Evolutionary conservation across 2,797 vertebrate species (phyloP).

Genomic region (Taeniopygia guttata): DNA sequence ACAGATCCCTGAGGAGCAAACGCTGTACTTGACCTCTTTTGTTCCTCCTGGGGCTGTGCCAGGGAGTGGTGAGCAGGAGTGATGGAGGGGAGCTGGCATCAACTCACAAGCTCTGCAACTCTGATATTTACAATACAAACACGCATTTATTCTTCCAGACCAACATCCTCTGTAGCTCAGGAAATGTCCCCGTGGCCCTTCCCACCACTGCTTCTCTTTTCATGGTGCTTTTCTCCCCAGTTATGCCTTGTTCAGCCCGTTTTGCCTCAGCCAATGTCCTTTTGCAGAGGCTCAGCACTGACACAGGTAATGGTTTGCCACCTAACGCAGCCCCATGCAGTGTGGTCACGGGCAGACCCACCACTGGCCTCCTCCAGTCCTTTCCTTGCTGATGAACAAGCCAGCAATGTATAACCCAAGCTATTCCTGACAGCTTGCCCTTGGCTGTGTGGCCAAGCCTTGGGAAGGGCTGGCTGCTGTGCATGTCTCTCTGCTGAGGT

Average conservation of each 20-base stretch:
- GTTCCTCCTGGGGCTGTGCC: neutral
- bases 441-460: neutral
- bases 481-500: neutral
- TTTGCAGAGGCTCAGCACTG: neutral
- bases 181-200: neutral
- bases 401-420: neutral
- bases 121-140: neutral
- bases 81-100: neutral
- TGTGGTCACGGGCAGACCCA: neutral
- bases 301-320: neutral
- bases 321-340: neutral
- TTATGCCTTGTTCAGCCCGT: neutral
- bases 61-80: neutral
- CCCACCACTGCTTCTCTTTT: neutral
- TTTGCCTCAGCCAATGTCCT: neutral
- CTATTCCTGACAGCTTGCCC: neutral
- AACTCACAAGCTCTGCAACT: neutral
- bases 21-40: fast-evolving
- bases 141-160: neutral
- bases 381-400: neutral
- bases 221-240: neutral
- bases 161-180: neutral
- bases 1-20: neutral
- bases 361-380: fast-evolving
- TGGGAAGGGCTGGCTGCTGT: neutral